Evolutionary conservation across 2,888 invertebrate species (phyloP).

Genomic region (Phorcus lineatus): DNA sequence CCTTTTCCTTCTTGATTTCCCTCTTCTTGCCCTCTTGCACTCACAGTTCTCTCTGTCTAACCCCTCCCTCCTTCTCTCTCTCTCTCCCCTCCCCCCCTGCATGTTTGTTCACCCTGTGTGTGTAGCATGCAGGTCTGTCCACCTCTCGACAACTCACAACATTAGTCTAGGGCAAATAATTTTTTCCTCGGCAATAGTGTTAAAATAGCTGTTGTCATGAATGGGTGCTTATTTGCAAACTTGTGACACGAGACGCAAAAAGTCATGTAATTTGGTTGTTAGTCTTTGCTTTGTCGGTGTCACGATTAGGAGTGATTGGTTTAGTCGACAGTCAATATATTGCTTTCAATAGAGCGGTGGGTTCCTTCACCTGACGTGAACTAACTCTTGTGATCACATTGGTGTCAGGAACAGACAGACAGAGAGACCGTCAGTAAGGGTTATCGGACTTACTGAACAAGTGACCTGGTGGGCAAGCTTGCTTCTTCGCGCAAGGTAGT

Average conservation of each 20-base stretch:
- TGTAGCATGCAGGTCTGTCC: background rate
- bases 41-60: too few species aligned
- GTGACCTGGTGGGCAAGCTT: too few species aligned
- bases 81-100: background rate
- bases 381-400: background rate
- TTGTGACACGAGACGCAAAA: constrained; percentile 7
- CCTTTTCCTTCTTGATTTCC: too few species aligned
- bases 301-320: background rate
- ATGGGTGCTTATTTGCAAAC: constrained; percentile 16
- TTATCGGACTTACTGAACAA: too few species aligned
- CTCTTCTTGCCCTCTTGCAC: too few species aligned
- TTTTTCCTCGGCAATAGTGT: background rate
- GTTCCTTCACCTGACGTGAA: background rate
- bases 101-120: background rate
- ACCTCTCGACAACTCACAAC: background rate
- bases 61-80: too few species aligned
- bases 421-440: too few species aligned
- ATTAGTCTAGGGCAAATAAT: background rate
- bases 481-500: too few species aligned
- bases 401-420: background rate
- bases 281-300: constrained; percentile 5
- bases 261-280: background rate
- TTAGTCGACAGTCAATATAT: constrained; percentile 1
- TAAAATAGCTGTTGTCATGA: constrained; percentile 9
- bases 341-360: background rate